phyloP scores from a whole-genome alignment of 2,113 vertebrate species.

The Pluvianellus socialis region DNA sequence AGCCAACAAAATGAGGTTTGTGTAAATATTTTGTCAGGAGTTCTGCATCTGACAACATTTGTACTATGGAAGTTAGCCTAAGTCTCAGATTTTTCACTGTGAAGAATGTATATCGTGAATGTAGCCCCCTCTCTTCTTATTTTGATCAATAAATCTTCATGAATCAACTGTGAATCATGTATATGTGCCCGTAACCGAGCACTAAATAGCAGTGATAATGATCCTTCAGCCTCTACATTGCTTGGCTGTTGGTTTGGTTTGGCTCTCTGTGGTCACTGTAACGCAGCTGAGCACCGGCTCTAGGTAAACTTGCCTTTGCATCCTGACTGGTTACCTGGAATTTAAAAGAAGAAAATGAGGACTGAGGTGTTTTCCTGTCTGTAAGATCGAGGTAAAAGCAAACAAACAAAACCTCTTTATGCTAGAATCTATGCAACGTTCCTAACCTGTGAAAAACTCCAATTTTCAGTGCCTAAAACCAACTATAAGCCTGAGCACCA shows the following conservation, averaged over 20 bases:
- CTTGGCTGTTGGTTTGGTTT: not conserved
- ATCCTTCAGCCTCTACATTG: not conserved
- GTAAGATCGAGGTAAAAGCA: not conserved
- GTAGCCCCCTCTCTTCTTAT: not conserved
- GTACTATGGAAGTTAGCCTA: not conserved
- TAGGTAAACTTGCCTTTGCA: not conserved
- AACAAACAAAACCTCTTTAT: not conserved
- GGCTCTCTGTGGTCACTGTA: not conserved
- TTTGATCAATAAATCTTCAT: not conserved
- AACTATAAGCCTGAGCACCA: not conserved
- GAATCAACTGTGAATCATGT: not conserved
- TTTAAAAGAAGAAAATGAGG: not conserved
- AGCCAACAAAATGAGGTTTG: not conserved
- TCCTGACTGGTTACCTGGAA: not conserved
- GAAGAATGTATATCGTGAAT: not conserved
- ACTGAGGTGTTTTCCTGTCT: not conserved
- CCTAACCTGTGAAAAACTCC: not conserved
- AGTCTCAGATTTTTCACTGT: not conserved
- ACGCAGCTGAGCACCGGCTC: not conserved
- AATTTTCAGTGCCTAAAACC: not conserved
- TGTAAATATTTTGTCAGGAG: slow-evolving; percentile 9
- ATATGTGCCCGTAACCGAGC: not conserved
- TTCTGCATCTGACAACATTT: not conserved
- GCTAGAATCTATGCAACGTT: not conserved
- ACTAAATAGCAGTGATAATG: not conserved